Base-by-base conservation (phyloP, 2,113 vertebrate species). In the Tonatia bakeri region DNA sequence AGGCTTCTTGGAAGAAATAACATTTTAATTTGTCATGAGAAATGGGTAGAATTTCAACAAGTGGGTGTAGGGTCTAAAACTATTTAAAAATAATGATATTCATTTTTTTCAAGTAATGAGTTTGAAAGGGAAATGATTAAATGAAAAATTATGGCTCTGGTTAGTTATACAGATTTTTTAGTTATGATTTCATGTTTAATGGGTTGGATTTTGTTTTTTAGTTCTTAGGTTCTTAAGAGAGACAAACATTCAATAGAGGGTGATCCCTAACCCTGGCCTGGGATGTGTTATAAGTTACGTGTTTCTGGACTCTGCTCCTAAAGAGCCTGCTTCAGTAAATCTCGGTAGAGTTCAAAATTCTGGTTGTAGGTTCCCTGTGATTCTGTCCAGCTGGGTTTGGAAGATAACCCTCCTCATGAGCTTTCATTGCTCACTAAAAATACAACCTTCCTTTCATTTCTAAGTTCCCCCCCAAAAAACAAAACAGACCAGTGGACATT, bases 21-120 rank as follows among this genome's bases (percentile, higher is more conserved):
- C 22, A 45, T 77, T 94, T 95, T 93, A 61, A 93, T 86, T 95
- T 95, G 22, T 94, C 38, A 36, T 94, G 38, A 94, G 83, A 92
- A 76, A 40, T 76, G 73, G 59, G 14, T 92, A 61, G 64, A 81
- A 95, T 80, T 90, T 91, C 54, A 81, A 40, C 64, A 93, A 81
- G 56, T 90, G n/a, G 52, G 73, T 36, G 15, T 45, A n/a, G 36
- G 19, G n/a, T 24, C 14, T 45, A 22, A 91, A 85, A 64, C 4
- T 92, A 67, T 86, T 87, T 96, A 43, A 56, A 95, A 92, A 94
- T 40, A 82, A n/a, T 87, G 38, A 65, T 90, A 28, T 65, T 61
- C 69, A 9, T 69, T 45, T 83, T 72, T 82, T 87, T 54, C 17
- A 73, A 26, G 45, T 43, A 85, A 50, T 91, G 65, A 87, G 15